A percentile compares a stretch with the other conserved stretches of the same genome.
phyloP scores from a whole-genome alignment of 2,888 invertebrate genomes.

The Athalia rosae region DNA sequence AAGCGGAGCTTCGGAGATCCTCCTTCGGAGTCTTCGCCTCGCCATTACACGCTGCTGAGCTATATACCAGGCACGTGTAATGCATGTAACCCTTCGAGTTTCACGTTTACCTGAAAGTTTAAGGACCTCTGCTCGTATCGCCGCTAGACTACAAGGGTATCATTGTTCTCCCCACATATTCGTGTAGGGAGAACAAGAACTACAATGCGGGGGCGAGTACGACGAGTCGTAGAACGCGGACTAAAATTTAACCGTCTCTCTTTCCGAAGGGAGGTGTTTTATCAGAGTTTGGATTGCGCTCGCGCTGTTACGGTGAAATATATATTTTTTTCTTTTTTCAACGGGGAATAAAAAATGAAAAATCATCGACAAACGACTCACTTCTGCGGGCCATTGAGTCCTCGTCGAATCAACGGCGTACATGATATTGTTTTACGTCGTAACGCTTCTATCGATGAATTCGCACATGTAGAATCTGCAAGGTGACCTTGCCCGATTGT shows the following conservation, averaged over 20 bases:
- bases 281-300: no score
- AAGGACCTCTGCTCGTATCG: background rate
- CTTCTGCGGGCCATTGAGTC: slow-evolving; percentile 50
- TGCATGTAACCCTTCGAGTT: slow-evolving; percentile 8
- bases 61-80: background rate
- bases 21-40: background rate
- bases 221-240: background rate
- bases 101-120: slow-evolving; percentile 29
- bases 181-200: background rate
- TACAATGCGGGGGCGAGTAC: background rate
- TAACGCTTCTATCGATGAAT: background rate
- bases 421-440: slow-evolving; percentile 13
- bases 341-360: slow-evolving; percentile 23
- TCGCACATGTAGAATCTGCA: background rate
- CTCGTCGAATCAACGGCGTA: slow-evolving; percentile 27
- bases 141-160: slow-evolving; percentile 31
- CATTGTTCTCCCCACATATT: slow-evolving; percentile 4
- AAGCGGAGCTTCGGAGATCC: no score
- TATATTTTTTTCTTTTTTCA: no score
- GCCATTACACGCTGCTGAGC: no score
- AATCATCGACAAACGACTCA: slow-evolving; percentile 32
- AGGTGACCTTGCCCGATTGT: slow-evolving; percentile 9
- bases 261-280: no score
- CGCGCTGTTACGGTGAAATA: no score
- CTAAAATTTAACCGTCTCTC: no score